Conservation (phyloP, 1,140 invertebrate species). For the Drosophila murphyi region DNA sequence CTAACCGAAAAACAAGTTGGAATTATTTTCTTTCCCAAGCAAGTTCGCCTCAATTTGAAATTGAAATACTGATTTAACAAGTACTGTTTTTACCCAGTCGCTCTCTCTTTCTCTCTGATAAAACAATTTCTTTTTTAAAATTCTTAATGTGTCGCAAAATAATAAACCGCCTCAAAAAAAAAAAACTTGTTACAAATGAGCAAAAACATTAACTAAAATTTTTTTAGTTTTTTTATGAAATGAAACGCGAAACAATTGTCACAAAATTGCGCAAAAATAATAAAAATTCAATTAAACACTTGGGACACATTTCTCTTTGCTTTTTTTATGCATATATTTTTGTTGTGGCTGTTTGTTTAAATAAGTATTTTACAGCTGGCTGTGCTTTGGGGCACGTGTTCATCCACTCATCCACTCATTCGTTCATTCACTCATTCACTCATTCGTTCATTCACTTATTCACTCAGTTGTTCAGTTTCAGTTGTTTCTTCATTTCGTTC, state of each 20-base stretch:
- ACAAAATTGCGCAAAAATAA: slow-evolving; percentile 29
- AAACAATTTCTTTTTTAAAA: slow-evolving; percentile 5
- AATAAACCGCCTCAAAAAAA: slow-evolving; percentile 18
- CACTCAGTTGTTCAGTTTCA: no score
- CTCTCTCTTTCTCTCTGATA: not conserved
- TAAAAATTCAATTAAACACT: slow-evolving; percentile 57
- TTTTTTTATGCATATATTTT: not conserved
- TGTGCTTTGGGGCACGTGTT: slow-evolving; percentile 25
- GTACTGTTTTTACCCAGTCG: no score
- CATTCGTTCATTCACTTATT: no score
- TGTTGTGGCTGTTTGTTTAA: slow-evolving; percentile 28
- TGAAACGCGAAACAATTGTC: slow-evolving; percentile 37
- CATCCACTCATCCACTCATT: not conserved
- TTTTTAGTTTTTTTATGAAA: slow-evolving; percentile 11
- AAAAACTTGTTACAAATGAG: not conserved
- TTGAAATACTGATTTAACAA: no score
- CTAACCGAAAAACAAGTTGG: no score
- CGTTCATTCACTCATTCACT: not conserved
- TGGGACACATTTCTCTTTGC: slow-evolving; percentile 33
- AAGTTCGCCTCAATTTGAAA: no score
- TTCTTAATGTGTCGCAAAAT: slow-evolving; percentile 1
- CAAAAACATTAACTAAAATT: slow-evolving; percentile 20
- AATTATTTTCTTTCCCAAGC: no score
- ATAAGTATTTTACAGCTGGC: slow-evolving; percentile 24
- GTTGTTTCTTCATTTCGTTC: not conserved